These are phyloP conservation scores for Apis dorsata DNA, from an alignment of 1,140 invertebrate species.

Conservation along the genomic window DNA sequence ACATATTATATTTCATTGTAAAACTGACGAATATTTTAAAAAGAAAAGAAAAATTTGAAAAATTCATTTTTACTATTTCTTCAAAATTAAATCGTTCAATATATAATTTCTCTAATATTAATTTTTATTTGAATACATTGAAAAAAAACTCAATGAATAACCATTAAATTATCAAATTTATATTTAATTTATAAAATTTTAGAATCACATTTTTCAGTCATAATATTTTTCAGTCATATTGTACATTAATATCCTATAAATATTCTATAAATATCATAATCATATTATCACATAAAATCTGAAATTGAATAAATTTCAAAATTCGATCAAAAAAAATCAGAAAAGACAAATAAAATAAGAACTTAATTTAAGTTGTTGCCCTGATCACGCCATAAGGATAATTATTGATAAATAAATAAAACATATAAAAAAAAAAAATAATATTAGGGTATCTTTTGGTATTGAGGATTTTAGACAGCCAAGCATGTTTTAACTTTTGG, in stretches of 20 bases:
- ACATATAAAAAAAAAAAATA: neutral
- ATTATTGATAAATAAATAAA: neutral
- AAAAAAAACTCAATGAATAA: no score
- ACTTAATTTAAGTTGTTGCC: neutral
- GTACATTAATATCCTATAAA: neutral
- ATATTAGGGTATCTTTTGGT: neutral
- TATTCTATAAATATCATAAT: neutral
- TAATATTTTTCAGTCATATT: neutral
- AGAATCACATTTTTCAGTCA: neutral
- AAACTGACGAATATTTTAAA: no score
- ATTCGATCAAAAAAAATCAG: neutral
- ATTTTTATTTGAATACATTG: no score
- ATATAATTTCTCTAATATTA: no score
- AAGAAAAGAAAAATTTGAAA: no score
- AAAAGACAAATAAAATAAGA: neutral
- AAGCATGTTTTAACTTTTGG: slow-evolving; percentile 27
- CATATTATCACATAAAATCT: neutral
- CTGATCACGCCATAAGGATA: neutral
- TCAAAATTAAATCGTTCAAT: no score
- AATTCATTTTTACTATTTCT: no score
- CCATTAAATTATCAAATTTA: no score
- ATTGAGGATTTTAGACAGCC: slow-evolving; percentile 23
- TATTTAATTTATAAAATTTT: neutral
- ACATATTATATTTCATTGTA: no score
- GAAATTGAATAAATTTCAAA: neutral